Conservation (phyloP, 2,888 invertebrate genomes). For the Erpobdella octoculata region DNA sequence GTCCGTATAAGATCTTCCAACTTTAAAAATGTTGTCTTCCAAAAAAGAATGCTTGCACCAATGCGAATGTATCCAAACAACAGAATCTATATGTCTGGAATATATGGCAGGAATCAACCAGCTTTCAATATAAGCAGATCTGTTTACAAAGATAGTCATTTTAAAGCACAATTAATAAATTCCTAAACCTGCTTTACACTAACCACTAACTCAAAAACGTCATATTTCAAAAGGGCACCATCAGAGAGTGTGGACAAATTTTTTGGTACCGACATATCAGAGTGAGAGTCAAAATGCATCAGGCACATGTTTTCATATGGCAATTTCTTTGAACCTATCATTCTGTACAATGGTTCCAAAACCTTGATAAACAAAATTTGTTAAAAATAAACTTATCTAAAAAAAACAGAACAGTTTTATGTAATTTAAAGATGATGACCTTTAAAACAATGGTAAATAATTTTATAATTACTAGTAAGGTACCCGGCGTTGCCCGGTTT, state of each 20-base stretch:
- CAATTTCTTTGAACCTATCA: slow-evolving; percentile 62
- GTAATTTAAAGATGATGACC: too few relatives aligned
- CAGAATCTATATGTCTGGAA: slow-evolving; percentile 70
- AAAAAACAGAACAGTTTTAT: too few relatives aligned
- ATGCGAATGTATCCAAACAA: slow-evolving; percentile 80
- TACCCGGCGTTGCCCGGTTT: too few relatives aligned
- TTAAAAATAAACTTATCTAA: too few relatives aligned
- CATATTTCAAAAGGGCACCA: slow-evolving; percentile 65
- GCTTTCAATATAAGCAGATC: slow-evolving; percentile 75
- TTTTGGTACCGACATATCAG: slow-evolving; percentile 76
- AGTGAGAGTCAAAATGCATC: slow-evolving; percentile 83
- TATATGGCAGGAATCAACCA: slow-evolving; percentile 83
- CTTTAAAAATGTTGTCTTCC: slow-evolving; percentile 62
- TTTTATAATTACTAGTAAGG: too few relatives aligned
- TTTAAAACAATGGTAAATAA: too few relatives aligned
- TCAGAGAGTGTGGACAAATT: slow-evolving; percentile 63
- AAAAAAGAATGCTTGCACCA: slow-evolving; percentile 77
- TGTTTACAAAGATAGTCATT: slow-evolving; percentile 37
- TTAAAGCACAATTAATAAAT: not conserved
- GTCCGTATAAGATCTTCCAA: slow-evolving; percentile 59
- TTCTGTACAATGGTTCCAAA: slow-evolving; percentile 46
- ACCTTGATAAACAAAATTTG: too few relatives aligned
- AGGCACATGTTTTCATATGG: slow-evolving; percentile 68
- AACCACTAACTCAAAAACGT: slow-evolving; percentile 45
- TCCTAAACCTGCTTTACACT: not conserved